These are phyloP conservation scores for Papilio polytes DNA, from an alignment of 1,140 invertebrate species.

Conservation along the genomic window DNA sequence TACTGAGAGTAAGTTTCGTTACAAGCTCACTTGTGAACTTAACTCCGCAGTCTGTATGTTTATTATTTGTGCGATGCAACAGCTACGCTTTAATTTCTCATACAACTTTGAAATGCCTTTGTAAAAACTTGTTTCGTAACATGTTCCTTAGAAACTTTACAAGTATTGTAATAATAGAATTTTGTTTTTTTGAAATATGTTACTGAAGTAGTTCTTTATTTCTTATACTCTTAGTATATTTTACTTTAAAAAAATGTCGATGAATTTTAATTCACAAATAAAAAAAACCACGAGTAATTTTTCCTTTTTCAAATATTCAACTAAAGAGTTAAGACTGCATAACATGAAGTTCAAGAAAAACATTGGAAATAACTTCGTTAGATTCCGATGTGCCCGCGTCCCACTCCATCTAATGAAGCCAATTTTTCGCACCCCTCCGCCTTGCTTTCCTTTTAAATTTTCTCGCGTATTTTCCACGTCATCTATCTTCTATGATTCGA, in stretches of 20 bases:
- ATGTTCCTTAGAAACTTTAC: background rate
- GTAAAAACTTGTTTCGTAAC: constrained; percentile 56
- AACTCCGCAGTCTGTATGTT: constrained; percentile 68
- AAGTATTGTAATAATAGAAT: background rate
- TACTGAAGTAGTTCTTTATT: too few relatives aligned
- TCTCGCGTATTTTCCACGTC: constrained; percentile 80
- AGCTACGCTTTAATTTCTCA: constrained; percentile 71
- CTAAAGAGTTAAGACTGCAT: background rate
- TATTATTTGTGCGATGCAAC: constrained; percentile 71
- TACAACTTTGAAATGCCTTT: constrained; percentile 64
- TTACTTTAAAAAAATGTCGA: too few relatives aligned
- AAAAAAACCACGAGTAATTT: too few relatives aligned
- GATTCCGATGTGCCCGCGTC: constrained; percentile 47
- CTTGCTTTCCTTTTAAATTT: constrained; percentile 81
- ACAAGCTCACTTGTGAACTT: constrained; percentile 52
- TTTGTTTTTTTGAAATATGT: background rate
- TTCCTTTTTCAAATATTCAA: background rate
- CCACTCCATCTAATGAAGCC: constrained; percentile 80
- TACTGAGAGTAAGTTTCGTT: constrained; percentile 66
- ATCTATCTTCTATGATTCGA: constrained; percentile 79
- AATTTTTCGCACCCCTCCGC: constrained; percentile 77
- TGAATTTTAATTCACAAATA: too few relatives aligned
- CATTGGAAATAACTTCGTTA: constrained; percentile 48
- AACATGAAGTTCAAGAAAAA: background rate
- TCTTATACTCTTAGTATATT: too few relatives aligned